phyloP scores from a whole-genome alignment of 2,113 vertebrate species.

The Chionis minor region DNA sequence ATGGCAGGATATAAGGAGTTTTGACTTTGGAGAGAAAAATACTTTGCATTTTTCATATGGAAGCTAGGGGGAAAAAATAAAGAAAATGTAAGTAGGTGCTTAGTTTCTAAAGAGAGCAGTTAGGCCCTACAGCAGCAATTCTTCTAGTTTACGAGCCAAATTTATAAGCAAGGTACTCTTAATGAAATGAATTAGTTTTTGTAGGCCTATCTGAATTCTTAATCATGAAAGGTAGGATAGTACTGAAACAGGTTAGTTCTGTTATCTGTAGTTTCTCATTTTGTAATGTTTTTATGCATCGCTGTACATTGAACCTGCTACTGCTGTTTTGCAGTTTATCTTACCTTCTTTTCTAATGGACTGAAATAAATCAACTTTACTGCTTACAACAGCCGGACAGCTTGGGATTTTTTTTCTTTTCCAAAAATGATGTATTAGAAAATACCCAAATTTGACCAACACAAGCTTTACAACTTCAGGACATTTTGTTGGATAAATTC shows the following conservation, averaged over 20 bases:
- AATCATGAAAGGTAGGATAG: neutral
- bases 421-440: neutral
- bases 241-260: neutral
- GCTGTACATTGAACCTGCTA: neutral
- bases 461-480: neutral
- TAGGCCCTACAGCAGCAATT: neutral
- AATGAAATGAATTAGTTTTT: neutral
- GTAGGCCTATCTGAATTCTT: neutral
- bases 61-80: neutral
- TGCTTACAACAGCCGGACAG: neutral
- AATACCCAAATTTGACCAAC: neutral
- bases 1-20: neutral
- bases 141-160: neutral
- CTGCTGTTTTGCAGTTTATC: neutral
- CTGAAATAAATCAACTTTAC: neutral
- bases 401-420: neutral
- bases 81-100: neutral
- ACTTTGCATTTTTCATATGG: neutral
- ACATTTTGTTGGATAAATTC: neutral
- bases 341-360: neutral
- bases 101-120: neutral
- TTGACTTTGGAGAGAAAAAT: neutral
- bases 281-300: neutral
- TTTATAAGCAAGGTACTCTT: neutral
- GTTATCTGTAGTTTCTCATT: neutral